Conservation (phyloP, 1,140 invertebrate species). For the Ceratoteleas bidentatus region DNA sequence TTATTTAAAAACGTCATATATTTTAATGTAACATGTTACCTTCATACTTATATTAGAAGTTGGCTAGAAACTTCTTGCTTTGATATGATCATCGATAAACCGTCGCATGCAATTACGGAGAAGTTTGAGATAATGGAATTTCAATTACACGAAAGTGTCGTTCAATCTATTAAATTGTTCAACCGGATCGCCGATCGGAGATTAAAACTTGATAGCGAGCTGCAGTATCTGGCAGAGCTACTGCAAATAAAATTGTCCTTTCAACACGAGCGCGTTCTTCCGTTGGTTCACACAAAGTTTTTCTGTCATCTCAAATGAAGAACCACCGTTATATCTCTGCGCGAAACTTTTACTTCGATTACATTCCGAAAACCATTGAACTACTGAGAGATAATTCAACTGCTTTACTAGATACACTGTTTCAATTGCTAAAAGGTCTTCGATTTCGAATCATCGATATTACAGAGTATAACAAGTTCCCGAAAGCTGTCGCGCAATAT, state of each 20-base stretch:
- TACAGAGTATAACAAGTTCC: constrained; percentile 18
- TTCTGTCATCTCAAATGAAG: constrained; percentile 66
- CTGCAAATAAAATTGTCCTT: constrained; percentile 64
- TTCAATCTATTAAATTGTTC: constrained; percentile 66
- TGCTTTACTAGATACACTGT: constrained; percentile 67
- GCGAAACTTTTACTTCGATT: constrained; percentile 67
- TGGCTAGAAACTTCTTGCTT: constrained; percentile 66
- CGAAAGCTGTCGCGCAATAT: background rate
- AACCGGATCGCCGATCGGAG: constrained; percentile 56
- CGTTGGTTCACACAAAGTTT: constrained; percentile 56
- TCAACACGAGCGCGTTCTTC: constrained; percentile 53
- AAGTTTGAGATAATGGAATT: constrained; percentile 74
- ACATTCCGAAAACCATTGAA: constrained; percentile 56
- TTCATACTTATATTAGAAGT: constrained; percentile 38
- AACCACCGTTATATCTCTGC: constrained; percentile 59
- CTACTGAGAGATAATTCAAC: constrained; percentile 69
- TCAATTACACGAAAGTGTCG: constrained; percentile 72
- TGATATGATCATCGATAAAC: constrained; percentile 51
- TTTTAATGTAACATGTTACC: constrained; percentile 24
- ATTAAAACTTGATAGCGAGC: constrained; percentile 66
- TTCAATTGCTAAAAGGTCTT: constrained; percentile 71
- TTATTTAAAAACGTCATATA: background rate
- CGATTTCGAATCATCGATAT: constrained; percentile 18
- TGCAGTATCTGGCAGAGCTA: constrained; percentile 48
- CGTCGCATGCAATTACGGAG: constrained; percentile 69